A percentile compares a stretch with the other conserved stretches of the same genome.
Evolutionary conservation across 2,113 vertebrate species (phyloP).

Genomic region (Bubo bubo): DNA sequence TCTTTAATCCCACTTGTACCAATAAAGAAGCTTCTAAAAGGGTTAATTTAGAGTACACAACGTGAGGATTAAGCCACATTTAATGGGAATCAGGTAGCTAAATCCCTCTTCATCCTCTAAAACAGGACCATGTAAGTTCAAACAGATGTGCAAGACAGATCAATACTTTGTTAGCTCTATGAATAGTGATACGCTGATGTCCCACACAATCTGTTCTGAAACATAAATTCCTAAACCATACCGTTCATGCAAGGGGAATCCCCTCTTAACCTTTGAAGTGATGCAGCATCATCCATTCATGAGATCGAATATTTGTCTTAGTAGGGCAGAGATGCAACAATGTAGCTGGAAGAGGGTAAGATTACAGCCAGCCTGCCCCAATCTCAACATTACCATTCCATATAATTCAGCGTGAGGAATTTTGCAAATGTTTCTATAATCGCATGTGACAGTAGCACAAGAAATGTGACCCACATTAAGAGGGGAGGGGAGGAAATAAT

Average conservation of each 20-base stretch:
- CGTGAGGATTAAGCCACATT: slow-evolving; percentile 3
- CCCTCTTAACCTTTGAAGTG: background rate
- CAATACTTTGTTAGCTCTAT: background rate
- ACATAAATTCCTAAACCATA: background rate
- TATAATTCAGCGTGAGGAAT: background rate
- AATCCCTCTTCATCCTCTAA: slow-evolving; percentile 7
- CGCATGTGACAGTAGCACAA: background rate
- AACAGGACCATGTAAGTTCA: slow-evolving; percentile 6
- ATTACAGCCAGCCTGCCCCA: background rate
- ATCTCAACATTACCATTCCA: background rate
- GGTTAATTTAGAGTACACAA: slow-evolving; percentile 27
- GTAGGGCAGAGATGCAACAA: background rate
- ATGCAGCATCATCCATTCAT: background rate
- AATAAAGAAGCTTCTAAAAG: background rate
- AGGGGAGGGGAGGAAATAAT: background rate
- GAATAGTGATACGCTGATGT: background rate
- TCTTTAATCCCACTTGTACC: background rate
- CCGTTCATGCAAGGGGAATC: background rate
- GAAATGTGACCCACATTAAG: background rate
- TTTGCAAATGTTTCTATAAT: slow-evolving; percentile 26
- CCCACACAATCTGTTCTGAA: background rate
- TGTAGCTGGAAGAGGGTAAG: slow-evolving; percentile 9
- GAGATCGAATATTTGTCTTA: background rate
- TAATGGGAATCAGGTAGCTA: slow-evolving; percentile 37
- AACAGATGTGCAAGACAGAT: slow-evolving; percentile 45